Evolutionary conservation across 2,888 invertebrate genomes (phyloP).

Genomic region (Lottia gigantea): DNA sequence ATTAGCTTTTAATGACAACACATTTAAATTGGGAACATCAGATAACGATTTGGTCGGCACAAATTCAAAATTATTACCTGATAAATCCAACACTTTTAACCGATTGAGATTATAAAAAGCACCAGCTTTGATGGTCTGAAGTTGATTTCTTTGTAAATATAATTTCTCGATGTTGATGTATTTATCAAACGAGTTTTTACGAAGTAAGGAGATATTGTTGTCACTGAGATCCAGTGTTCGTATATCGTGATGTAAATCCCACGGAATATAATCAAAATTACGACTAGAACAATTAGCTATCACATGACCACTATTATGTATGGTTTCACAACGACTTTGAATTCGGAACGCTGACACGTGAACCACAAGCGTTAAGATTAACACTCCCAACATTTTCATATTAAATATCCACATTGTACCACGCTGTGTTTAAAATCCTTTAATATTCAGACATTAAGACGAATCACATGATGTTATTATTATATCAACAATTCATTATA

Average conservation of each 20-base stretch:
- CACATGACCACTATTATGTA: conserved; percentile 24
- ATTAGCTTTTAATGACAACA: conserved; percentile 52
- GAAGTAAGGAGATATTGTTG: conserved; percentile 42
- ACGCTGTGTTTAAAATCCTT: no score
- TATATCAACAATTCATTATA: no score
- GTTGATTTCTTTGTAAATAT: conserved; percentile 49
- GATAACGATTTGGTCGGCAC: conserved; percentile 40
- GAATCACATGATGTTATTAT: no score
- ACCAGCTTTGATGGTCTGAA: conserved; percentile 37
- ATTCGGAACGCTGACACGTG: no score
- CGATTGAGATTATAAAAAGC: conserved; percentile 43
- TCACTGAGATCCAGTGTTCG: conserved; percentile 47
- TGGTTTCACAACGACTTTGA: conserved; percentile 14
- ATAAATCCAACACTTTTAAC: conserved; percentile 44
- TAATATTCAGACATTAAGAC: no score
- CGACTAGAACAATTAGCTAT: conserved; percentile 50
- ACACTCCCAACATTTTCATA: no score
- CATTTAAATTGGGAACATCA: conserved; percentile 38
- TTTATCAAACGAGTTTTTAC: conserved; percentile 48
- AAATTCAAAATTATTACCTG: conserved; percentile 44
- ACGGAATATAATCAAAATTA: conserved; percentile 43
- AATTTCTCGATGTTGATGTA: conserved; percentile 47
- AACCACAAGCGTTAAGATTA: no score
- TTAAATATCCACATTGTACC: no score
- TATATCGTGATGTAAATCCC: conserved; percentile 49